These are phyloP conservation scores for Platyura marginata DNA, from an alignment of 1,140 invertebrate species.

Conservation along the genomic window DNA sequence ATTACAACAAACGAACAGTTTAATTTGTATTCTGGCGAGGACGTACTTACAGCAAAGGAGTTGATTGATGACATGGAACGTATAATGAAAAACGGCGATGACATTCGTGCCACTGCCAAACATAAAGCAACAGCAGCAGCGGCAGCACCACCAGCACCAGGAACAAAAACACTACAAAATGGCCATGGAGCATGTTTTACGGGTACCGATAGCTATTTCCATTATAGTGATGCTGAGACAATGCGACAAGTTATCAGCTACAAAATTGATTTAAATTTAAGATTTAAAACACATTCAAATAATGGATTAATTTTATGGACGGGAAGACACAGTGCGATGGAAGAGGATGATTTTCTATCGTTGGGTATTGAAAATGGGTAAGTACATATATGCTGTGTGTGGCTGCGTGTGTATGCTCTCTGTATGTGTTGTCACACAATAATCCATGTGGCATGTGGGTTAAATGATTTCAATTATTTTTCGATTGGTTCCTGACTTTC, in stretches of 20 bases:
- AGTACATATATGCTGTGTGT: too few species aligned
- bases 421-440: too few species aligned
- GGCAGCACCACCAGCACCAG: too few species aligned
- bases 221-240: conserved; percentile 59
- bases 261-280: conserved; percentile 24
- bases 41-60: conserved; percentile 11
- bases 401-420: too few species aligned
- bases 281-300: conserved; percentile 21
- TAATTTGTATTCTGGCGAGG: background rate
- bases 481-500: too few species aligned
- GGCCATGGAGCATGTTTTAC: conserved; percentile 40
- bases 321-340: conserved; percentile 44
- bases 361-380: conserved; percentile 65
- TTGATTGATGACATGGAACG: conserved; percentile 21
- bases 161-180: conserved; percentile 9
- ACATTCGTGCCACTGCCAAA: background rate
- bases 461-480: too few species aligned
- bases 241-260: conserved; percentile 32
- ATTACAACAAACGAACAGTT: background rate
- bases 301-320: conserved; percentile 76
- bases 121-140: background rate
- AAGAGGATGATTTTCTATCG: conserved; percentile 59
- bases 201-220: conserved; percentile 36
- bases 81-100: conserved; percentile 18
- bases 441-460: too few species aligned